Evolutionary conservation across 1,140 invertebrate genomes (phyloP), one percentile per base, ranked within the genome.

Genomic region (Portunus trituberculatus): DNA sequence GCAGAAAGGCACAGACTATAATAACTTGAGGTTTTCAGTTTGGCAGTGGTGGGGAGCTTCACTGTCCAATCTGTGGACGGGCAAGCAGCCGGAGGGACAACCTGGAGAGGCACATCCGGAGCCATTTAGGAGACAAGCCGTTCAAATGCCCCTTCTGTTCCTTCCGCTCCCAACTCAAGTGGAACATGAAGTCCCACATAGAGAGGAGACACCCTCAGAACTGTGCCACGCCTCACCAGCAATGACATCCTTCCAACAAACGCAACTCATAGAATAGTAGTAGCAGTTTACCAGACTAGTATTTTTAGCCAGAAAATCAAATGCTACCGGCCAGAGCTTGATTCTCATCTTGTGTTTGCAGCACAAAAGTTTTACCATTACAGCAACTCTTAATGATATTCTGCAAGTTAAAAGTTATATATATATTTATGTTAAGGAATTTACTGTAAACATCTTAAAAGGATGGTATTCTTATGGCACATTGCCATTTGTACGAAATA

Each of bases 101-200:
- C 94, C 48, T 95, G 28, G 94, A 95, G 76, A 52, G 94, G 7
- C 94, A 95, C 84, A 95, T 95, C 32, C 83, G 94, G 12, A 95
- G 94, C 48, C 94, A 95, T 83, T 52, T 95, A 48, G 94, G 91
- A 76, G 94, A 95, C 52, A 95, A 95, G 52, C 94, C 94, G 1
- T 95, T 95, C 91, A 92, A 95, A 48, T 95, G 94, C 29, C 94
- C 94, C 28, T 95, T 76, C 91, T 95, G 94, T 76, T 45, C 91
- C n/a, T 95, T 92, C 52, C 91, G 94, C 31, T 92, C 94, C 14
- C 94, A 95, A 59, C 94, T 95, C 45, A 95, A 95, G 94, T 95
- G 94, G 94, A 95, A 95, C 45, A 95, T 95, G 94, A 95, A 95
- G 84, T 95, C 91, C 29, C 94, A 95, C 91, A 95, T 95, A 31